These are phyloP conservation scores for Parnassius smintheus DNA, from an alignment of 2,888 invertebrate species.

Conservation along the genomic window DNA sequence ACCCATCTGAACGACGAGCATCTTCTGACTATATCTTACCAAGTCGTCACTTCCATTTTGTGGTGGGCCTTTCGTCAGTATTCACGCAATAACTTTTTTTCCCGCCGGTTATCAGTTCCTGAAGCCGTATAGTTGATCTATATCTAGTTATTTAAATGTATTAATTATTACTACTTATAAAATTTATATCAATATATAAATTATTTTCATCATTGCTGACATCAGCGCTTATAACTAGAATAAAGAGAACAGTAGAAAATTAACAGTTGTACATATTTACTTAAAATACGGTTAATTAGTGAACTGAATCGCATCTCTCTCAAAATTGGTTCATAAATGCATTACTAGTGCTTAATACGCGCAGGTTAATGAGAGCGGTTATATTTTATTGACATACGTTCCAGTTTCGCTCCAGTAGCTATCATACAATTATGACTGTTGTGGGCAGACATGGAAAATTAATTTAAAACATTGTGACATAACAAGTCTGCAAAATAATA, in stretches of 20 bases:
- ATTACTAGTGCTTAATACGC: slow-evolving; percentile 48
- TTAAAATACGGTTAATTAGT: slow-evolving; percentile 50
- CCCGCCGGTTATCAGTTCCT: no score
- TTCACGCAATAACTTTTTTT: no score
- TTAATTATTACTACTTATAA: no score
- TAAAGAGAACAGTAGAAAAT: slow-evolving; percentile 6
- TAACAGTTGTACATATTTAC: slow-evolving; percentile 10
- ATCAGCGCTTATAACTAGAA: background rate
- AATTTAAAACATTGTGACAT: background rate
- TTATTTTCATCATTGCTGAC: background rate
- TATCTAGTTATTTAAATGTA: no score
- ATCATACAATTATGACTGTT: slow-evolving; percentile 18
- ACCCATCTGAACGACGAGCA: no score
- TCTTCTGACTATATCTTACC: no score
- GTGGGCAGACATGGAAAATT: background rate
- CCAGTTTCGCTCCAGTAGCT: slow-evolving; percentile 19
- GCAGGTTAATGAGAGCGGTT: slow-evolving; percentile 59
- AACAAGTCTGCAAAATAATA: slow-evolving; percentile 1
- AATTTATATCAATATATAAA: no score
- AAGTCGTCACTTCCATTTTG: no score
- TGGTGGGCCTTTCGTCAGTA: no score
- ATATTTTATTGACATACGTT: slow-evolving; percentile 58
- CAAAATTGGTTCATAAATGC: slow-evolving; percentile 51
- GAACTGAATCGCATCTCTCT: slow-evolving; percentile 49
- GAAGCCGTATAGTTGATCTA: no score